A percentile compares a stretch with the other conserved stretches of the same genome.
phyloP scores from a whole-genome alignment of 2,113 vertebrate species.

The Eira barbara region DNA sequence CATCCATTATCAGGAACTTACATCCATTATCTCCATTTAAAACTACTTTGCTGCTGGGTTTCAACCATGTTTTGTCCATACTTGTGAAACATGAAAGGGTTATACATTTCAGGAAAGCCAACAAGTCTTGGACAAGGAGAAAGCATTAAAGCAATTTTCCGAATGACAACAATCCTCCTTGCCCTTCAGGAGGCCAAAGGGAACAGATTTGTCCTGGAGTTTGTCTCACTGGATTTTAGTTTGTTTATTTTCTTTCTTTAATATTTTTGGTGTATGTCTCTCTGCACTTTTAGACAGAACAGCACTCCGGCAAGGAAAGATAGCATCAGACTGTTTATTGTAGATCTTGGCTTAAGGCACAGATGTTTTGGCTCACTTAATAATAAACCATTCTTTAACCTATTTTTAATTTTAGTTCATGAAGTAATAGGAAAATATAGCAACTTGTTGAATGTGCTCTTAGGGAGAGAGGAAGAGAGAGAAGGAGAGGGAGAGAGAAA shows the following conservation, averaged over 20 bases:
- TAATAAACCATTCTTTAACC: slow-evolving; percentile 32
- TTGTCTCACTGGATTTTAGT: neutral
- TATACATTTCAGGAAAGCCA: neutral
- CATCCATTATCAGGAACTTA: neutral
- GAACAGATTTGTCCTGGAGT: neutral
- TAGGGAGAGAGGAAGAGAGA: neutral
- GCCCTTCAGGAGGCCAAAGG: neutral
- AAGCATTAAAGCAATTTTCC: neutral
- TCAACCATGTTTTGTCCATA: neutral
- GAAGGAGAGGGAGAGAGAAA: neutral
- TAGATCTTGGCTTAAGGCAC: neutral
- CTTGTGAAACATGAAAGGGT: neutral
- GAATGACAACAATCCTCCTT: neutral
- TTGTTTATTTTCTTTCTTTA: slow-evolving; percentile 4
- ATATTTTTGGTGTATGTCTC: neutral
- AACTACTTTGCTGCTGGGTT: slow-evolving; percentile 36
- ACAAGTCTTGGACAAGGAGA: neutral
- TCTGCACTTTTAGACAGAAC: neutral
- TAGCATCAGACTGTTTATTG: rapidly evolving
- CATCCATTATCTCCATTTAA: slow-evolving; percentile 43
- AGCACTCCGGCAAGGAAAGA: neutral
- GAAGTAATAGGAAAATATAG: slow-evolving; percentile 33
- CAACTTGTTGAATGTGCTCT: neutral
- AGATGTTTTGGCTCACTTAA: slow-evolving; percentile 14
- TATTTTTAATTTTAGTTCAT: slow-evolving; percentile 56